A percentile compares a stretch with the other conserved stretches of the same genome.
phyloP scores from a whole-genome alignment of 2,888 invertebrate species.

The Galerucella pusilla region DNA sequence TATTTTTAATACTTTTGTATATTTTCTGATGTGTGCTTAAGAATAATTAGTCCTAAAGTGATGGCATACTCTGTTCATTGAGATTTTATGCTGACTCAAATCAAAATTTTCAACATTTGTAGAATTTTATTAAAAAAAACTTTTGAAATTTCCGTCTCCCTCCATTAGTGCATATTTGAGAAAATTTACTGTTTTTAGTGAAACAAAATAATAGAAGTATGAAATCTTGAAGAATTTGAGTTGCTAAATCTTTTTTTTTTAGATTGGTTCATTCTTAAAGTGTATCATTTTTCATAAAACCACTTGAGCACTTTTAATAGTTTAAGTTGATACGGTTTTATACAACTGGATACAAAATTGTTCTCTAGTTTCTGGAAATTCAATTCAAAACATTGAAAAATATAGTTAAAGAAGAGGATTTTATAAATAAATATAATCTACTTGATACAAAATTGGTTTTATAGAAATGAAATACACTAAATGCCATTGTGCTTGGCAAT shows the following conservation, averaged over 20 bases:
- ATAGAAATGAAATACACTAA: not conserved
- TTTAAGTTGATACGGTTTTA: too few species aligned
- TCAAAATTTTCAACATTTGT: not conserved
- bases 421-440: too few species aligned
- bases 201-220: too few species aligned
- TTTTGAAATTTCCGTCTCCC: too few species aligned
- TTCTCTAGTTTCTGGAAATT: too few species aligned
- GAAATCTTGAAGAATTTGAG: not conserved
- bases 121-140: too few species aligned
- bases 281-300: not conserved
- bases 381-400: too few species aligned
- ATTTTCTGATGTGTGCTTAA: conserved; percentile 15
- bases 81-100: not conserved
- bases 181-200: too few species aligned
- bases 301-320: not conserved
- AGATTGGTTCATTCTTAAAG: not conserved
- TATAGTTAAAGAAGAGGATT: too few species aligned
- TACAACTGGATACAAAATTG: too few species aligned
- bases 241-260: not conserved
- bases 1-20: conserved; percentile 13
- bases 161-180: too few species aligned
- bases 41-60: not conserved
- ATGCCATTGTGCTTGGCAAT: conserved; percentile 33
- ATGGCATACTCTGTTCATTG: not conserved
- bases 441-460: not conserved